phyloP scores from a whole-genome alignment of 53 echinoderm and acorn worm species.

The Apostichopus leukothele region DNA sequence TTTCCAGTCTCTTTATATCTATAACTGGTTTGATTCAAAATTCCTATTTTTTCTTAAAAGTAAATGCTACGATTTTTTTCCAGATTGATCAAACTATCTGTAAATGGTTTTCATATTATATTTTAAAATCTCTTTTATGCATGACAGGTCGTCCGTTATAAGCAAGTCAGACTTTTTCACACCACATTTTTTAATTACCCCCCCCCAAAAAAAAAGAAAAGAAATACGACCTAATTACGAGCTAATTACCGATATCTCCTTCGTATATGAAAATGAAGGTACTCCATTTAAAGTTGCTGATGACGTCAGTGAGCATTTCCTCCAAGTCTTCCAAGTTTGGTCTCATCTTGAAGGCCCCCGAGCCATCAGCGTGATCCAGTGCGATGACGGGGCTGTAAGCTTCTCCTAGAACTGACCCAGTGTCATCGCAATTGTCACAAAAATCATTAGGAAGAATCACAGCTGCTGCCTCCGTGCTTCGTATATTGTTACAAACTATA shows the following conservation, averaged over 20 bases:
- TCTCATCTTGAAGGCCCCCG: constrained; percentile 65
- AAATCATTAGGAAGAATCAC: constrained; percentile 65
- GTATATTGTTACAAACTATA: constrained; percentile 45
- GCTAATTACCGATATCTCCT: neutral
- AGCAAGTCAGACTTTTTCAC: no score
- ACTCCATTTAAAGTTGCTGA: constrained; percentile 56
- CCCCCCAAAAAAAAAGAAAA: no score
- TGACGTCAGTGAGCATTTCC: constrained; percentile 57
- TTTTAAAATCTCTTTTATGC: no score
- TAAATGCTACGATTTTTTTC: neutral
- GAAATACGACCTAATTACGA: no score
- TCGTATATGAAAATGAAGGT: constrained; percentile 60
- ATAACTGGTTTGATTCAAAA: no score
- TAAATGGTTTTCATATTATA: no score
- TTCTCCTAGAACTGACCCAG: constrained; percentile 51
- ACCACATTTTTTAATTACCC: no score
- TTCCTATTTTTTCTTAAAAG: no score
- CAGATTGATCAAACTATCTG: neutral
- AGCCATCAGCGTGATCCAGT: constrained; percentile 57
- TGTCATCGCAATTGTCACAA: constrained; percentile 56
- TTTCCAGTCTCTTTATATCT: no score
- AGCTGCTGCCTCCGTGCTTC: constrained; percentile 51
- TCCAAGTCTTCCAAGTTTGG: constrained; percentile 54
- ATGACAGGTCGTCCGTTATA: no score
- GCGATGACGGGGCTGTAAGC: constrained; percentile 57